Evolutionary conservation across 2,113 vertebrate species (phyloP).

Genomic region (Varanus komodoensis): DNA sequence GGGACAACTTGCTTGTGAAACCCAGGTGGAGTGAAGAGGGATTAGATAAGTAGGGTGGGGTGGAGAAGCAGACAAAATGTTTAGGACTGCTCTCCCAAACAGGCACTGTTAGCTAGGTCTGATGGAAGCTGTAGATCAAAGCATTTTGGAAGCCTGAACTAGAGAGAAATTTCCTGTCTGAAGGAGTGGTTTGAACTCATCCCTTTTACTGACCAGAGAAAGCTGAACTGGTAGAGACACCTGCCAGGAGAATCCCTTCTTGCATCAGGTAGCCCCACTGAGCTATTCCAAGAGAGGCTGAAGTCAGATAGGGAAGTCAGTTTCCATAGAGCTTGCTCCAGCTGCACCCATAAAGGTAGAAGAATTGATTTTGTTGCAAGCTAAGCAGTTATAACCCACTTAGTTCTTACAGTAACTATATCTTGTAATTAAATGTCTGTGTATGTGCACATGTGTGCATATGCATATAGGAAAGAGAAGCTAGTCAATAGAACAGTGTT

Average conservation of each 20-base stretch:
- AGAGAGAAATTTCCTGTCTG: not conserved
- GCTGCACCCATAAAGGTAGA: constrained; percentile 4
- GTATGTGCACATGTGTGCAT: too few relatives aligned
- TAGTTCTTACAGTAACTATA: constrained; percentile 3
- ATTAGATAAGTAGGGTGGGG: not conserved
- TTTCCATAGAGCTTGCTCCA: not conserved
- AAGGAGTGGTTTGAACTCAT: not conserved
- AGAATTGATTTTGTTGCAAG: not conserved
- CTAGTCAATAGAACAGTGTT: not conserved
- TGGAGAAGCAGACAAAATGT: not conserved
- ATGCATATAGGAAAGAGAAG: not conserved
- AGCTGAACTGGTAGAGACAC: not conserved
- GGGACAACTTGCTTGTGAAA: not conserved
- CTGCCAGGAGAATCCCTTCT: not conserved
- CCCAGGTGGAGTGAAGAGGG: too few relatives aligned
- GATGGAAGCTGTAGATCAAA: too few relatives aligned
- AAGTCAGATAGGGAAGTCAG: not conserved
- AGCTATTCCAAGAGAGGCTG: not conserved
- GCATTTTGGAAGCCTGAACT: too few relatives aligned
- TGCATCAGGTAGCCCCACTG: fast-evolving
- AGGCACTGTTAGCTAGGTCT: too few relatives aligned
- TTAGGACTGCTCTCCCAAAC: not conserved
- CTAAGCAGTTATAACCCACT: not conserved
- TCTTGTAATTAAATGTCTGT: not conserved
- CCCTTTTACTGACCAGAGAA: constrained; percentile 21